A percentile compares a stretch with the other conserved stretches of the same genome.
Evolutionary conservation across 2,113 vertebrate genomes (phyloP).

Genomic region (Muntiacus muntjak): DNA sequence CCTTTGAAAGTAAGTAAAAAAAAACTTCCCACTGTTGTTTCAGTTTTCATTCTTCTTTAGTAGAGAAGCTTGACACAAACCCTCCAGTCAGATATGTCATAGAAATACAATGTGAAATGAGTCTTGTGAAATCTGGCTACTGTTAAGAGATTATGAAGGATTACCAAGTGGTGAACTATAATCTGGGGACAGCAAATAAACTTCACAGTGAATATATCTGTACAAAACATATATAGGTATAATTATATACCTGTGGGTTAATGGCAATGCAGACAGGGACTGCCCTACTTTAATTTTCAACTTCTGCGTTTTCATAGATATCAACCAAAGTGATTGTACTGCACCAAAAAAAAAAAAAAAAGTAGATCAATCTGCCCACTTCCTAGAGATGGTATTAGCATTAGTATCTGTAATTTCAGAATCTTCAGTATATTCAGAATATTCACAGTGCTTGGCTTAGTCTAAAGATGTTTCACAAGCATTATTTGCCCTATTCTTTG

Average conservation of each 20-base stretch:
- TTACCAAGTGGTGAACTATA: slow-evolving; percentile 29
- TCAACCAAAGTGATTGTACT: not conserved
- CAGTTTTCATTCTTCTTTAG: slow-evolving; percentile 48
- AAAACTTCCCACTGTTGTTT: slow-evolving; percentile 40
- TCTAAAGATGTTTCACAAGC: not conserved
- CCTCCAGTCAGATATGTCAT: not conserved
- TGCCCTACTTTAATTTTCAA: not conserved
- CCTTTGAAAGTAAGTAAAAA: slow-evolving; percentile 41
- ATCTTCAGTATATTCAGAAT: not conserved
- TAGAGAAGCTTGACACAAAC: slow-evolving; percentile 11
- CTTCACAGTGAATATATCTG: slow-evolving; percentile 25
- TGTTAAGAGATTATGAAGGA: slow-evolving; percentile 51
- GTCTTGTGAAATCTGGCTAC: slow-evolving; percentile 20
- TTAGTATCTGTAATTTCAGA: not conserved
- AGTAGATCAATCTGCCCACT: not conserved
- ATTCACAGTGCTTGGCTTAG: not conserved
- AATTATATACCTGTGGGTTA: not conserved
- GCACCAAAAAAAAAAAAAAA: not conserved
- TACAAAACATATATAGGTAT: not conserved
- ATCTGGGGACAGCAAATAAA: slow-evolving; percentile 11
- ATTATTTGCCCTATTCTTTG: not conserved
- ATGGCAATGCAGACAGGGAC: not conserved
- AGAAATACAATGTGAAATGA: slow-evolving; percentile 36
- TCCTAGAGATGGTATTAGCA: not conserved
- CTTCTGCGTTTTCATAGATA: not conserved